Conservation (phyloP, 2,888 invertebrate species). For the Ectobius pallidus region DNA sequence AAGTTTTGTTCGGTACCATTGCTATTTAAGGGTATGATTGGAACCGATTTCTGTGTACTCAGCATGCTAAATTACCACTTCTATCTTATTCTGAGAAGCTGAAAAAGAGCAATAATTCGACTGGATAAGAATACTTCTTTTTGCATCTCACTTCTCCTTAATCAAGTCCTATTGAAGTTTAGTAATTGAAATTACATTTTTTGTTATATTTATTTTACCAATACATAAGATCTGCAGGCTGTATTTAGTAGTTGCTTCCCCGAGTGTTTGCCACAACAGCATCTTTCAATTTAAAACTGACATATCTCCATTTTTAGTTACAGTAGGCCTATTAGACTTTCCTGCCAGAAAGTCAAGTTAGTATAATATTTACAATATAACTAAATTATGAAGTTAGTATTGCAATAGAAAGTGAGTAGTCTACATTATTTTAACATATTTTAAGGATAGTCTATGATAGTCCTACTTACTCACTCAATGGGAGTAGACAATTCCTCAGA, state of each 20-base stretch:
- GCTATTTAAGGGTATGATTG: not conserved
- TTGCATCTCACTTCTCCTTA: slow-evolving; percentile 24
- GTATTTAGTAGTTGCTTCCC: not conserved
- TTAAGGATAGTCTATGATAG: no score
- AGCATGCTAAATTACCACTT: not conserved
- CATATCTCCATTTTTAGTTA: not conserved
- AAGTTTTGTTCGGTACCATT: not conserved
- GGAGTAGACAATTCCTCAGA: no score
- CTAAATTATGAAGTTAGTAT: no score
- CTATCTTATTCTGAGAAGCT: not conserved
- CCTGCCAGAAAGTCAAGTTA: no score
- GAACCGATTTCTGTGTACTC: not conserved
- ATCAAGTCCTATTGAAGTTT: slow-evolving; percentile 25
- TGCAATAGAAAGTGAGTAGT: no score
- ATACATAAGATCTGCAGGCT: not conserved
- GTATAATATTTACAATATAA: no score
- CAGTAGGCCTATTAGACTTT: not conserved
- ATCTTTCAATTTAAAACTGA: not conserved
- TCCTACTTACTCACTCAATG: no score
- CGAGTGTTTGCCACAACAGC: not conserved
- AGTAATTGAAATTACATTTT: not conserved
- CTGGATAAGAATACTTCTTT: not conserved
- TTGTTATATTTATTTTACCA: not conserved
- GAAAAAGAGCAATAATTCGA: not conserved
- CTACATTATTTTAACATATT: no score